Conservation (phyloP, 2,113 vertebrate species). For the Zosterops japonicus region DNA sequence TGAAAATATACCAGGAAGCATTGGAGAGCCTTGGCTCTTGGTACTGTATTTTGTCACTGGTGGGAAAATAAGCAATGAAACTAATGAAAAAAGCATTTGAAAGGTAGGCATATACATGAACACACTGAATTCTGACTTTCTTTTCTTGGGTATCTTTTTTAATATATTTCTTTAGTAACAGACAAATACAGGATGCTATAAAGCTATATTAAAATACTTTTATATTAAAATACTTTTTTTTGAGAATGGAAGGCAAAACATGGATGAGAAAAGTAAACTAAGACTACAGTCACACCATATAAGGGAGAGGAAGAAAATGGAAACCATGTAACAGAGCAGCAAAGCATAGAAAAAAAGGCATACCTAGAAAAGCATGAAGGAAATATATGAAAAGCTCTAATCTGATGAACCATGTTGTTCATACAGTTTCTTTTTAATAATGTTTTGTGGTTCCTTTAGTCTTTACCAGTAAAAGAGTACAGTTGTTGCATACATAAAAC, state of each 20-base stretch:
- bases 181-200: constrained; percentile 32
- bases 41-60: background rate
- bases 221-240: constrained; percentile 14
- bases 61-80: background rate
- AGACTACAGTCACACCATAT: background rate
- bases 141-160: background rate
- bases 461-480: background rate
- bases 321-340: background rate
- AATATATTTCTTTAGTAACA: background rate
- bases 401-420: background rate
- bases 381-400: background rate
- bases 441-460: background rate
- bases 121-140: background rate
- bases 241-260: constrained; percentile 24
- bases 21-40: background rate
- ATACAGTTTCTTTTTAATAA: background rate
- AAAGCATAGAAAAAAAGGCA: background rate
- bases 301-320: background rate
- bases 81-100: background rate
- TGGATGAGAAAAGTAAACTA: constrained; percentile 12
- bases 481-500: background rate
- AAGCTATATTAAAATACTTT: background rate
- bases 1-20: background rate
- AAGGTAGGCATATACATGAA: background rate
- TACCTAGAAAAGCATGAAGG: background rate